A percentile compares a stretch with the other conserved stretches of the same genome.
These are phyloP conservation scores for Temnopleurus reevesii DNA, from an alignment of 53 echinoderm and acorn worm species.

Conservation along the genomic window DNA sequence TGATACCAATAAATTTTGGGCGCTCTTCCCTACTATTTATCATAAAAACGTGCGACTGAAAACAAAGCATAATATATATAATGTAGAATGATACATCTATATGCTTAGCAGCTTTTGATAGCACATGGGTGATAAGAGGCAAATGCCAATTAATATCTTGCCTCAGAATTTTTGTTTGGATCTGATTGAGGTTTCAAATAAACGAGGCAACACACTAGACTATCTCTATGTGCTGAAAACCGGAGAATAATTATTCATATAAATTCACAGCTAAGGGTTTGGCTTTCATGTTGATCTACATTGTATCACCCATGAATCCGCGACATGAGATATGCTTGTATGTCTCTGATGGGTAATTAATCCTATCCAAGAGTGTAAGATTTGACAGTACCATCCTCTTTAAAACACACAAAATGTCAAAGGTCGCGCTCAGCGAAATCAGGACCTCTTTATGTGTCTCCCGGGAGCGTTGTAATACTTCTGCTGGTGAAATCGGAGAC, in stretches of 20 bases:
- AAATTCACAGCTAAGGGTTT: neutral
- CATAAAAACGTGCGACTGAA: too few species aligned
- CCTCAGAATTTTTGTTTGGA: too few species aligned
- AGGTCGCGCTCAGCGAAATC: conserved; percentile 31
- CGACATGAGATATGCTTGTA: neutral
- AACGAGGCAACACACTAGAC: too few species aligned
- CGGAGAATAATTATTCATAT: neutral
- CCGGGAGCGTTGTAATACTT: conserved; percentile 15
- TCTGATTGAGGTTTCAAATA: too few species aligned
- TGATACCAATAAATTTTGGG: too few species aligned
- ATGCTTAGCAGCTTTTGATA: too few species aligned
- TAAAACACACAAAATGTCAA: conserved; percentile 31
- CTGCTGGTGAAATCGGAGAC: conserved; percentile 54
- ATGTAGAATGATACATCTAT: too few species aligned
- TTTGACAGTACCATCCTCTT: conserved; percentile 34
- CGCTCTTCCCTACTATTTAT: too few species aligned
- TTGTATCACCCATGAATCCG: neutral
- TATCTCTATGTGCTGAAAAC: neutral
- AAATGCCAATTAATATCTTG: too few species aligned
- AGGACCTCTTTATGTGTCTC: conserved; percentile 17
- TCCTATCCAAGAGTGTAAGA: conserved; percentile 30
- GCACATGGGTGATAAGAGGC: too few species aligned
- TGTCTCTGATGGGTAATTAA: conserved; percentile 37
- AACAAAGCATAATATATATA: too few species aligned
- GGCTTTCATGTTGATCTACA: neutral